Evolutionary conservation across 2,797 vertebrate species (phyloP).

Genomic region (Coendou prehensilis): DNA sequence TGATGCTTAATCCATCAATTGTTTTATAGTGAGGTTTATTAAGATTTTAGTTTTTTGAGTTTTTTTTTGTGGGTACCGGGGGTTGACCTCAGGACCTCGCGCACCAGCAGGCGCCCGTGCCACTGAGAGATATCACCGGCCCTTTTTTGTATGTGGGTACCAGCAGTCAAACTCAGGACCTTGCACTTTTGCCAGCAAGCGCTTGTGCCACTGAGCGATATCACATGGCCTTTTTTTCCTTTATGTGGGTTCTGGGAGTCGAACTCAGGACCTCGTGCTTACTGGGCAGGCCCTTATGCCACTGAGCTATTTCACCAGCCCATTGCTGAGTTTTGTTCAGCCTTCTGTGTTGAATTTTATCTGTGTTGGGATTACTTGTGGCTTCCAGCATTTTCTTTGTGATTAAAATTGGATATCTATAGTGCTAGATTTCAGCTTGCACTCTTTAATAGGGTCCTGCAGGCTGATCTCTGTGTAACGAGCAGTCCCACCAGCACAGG

Average conservation of each 20-base stretch:
- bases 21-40: background rate
- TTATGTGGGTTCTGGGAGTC: no score
- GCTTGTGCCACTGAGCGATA: no score
- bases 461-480: background rate
- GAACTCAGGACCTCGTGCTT: no score
- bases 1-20: background rate
- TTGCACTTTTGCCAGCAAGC: no score
- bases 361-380: background rate
- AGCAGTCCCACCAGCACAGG: accelerated
- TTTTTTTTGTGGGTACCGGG: no score
- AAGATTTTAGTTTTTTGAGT: background rate
- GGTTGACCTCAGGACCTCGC: no score
- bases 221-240: no score
- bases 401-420: background rate
- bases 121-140: no score
- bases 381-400: constrained; percentile 1
- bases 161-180: no score
- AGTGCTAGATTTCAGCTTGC: background rate
- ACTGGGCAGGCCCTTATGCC: no score
- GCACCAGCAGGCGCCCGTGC: no score
- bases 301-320: background rate
- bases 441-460: background rate
- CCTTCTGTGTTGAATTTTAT: background rate
- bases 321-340: background rate
- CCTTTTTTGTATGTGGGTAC: no score